Evolutionary conservation across 2,888 invertebrate species (phyloP), one percentile per base, ranked within the genome.

Genomic region (Scrobipalpa atriplicella): DNA sequence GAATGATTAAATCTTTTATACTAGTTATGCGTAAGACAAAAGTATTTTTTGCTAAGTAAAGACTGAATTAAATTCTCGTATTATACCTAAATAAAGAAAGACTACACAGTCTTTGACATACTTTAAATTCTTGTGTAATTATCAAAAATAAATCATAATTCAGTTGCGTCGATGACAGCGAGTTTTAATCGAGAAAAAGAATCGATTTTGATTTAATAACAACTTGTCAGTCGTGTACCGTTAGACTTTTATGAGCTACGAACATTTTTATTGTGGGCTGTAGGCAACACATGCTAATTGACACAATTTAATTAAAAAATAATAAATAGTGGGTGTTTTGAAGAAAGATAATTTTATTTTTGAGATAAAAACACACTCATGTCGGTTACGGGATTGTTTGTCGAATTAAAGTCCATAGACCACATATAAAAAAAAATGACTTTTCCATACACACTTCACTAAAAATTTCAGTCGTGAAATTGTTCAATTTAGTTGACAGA

Each of bases 221-320:
- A 19, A 54, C 54, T 58, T 43, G 58, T 60, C 39, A 54, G 54
- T 60, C 21, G 9, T 16, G 11, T 61, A 62, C 66, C 64, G 67
- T 66, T 67, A 69, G 38, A 66, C 66, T 68, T 70, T 72, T 65
- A 68, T 64, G 66, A 70, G 67, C 16, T 21, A 62, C 62, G 21
- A 62, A 67, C 67, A 39, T 29, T 43, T 56, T 56, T 56, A 56
- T 56, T 56, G 21, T 56, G 54, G 21, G 21, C 19, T 13, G 21
- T 54, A 38, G 21, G 29, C 51, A 38, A 18, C 66, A 64, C 67
- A 66, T 67, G 66, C 43, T 68, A 67, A 72, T 69, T 69, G 69
- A 47, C 66, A 56, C 36, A 38, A 63, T 66, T 64, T 36, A 64
- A 64, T 68, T 66, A 36, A 58, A 43, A 43, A 64, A 58, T 36